Percentiles rank a stretch among this genome's conserved stretches.
These are phyloP conservation scores for Dendroctonus ponderosae DNA, from an alignment of 1,140 invertebrate species.

Conservation along the genomic window DNA sequence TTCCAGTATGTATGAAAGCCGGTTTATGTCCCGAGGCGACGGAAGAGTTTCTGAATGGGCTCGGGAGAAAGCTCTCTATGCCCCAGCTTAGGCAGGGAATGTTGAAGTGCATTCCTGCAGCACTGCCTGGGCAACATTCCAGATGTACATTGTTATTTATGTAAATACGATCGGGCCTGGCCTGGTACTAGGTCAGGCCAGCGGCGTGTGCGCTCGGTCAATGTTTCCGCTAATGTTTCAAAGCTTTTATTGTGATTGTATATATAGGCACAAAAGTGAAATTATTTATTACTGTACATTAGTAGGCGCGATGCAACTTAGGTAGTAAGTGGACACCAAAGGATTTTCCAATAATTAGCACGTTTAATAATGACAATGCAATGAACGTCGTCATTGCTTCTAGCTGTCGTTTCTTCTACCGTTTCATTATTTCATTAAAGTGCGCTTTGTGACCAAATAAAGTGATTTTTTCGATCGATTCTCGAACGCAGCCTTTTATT, in stretches of 20 bases:
- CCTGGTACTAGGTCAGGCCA: not conserved
- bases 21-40: conserved; percentile 22
- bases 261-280: not conserved
- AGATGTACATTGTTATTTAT: not conserved
- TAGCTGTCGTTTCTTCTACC: no score
- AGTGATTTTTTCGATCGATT: no score
- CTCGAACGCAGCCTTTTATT: no score
- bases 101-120: not conserved
- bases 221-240: conserved; percentile 7
- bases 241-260: conserved; percentile 18
- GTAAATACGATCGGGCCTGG: not conserved
- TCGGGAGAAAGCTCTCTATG: not conserved
- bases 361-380: no score
- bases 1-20: conserved; percentile 66
- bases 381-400: no score
- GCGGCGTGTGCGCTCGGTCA: not conserved
- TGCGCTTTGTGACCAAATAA: no score
- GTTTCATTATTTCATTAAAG: no score
- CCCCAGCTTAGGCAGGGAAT: not conserved
- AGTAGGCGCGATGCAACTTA: no score
- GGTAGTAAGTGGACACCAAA: no score
- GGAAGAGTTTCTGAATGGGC: conserved; percentile 21
- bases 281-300: no score
- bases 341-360: no score
- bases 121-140: no score